These are phyloP conservation scores for Agrilus biguttatus DNA, from an alignment of 2,888 invertebrate genomes.

Conservation along the genomic window DNA sequence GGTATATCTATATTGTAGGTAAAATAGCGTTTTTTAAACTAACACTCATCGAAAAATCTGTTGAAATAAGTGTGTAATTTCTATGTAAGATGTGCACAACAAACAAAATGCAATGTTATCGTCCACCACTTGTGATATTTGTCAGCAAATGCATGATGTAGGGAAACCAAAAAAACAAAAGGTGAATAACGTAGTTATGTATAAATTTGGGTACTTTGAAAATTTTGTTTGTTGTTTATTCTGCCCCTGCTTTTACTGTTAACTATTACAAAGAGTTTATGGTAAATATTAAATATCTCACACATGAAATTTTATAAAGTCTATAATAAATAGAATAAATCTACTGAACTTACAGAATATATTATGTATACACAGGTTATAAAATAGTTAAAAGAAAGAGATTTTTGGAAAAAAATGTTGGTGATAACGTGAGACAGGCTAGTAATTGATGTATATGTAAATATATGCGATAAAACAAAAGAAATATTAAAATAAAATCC, in stretches of 20 bases:
- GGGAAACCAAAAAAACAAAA: conserved; percentile 4
- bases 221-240: conserved; percentile 9
- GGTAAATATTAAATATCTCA: conserved; percentile 7
- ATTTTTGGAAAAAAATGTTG: conserved; percentile 7
- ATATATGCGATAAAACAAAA: conserved; percentile 12
- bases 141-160: conserved; percentile 8
- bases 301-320: conserved; percentile 3
- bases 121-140: conserved; percentile 14
- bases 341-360: conserved; percentile 5
- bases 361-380: conserved; percentile 8
- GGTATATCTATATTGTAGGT: conserved; percentile 8
- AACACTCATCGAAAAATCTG: conserved; percentile 19
- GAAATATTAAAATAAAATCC: conserved; percentile 2
- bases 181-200: conserved; percentile 9
- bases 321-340: conserved; percentile 3
- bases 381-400: conserved; percentile 2
- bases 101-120: conserved; percentile 17
- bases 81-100: conserved; percentile 18
- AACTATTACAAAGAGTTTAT: neutral
- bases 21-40: conserved; percentile 11
- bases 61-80: conserved; percentile 19
- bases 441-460: conserved; percentile 15
- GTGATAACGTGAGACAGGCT: conserved; percentile 18
- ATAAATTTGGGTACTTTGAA: conserved; percentile 7
- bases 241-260: conserved; percentile 2